Base-by-base conservation (phyloP, 1,140 invertebrate genomes). In the Drosophila kurseongensis region DNA sequence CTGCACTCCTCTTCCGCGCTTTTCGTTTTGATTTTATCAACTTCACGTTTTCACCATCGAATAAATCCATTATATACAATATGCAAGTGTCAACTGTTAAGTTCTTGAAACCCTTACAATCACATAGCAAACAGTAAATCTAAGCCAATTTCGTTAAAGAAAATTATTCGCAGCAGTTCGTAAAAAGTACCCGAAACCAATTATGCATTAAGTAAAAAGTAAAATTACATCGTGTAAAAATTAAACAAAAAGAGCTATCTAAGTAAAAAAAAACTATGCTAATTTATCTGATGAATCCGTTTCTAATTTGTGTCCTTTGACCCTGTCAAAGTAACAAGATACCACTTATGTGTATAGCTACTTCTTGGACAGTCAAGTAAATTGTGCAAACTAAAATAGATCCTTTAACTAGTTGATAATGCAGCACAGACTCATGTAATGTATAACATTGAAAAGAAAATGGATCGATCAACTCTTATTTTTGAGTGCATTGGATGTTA, bases 1-100 rank as follows among this genome's bases (percentile, higher is more conserved):
- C 83, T 79, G 83, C 61, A 76, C 75, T 66, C 62, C 41, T 73
- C 69, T 73, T 74, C 62, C 75, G 75, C 75, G 66, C 80, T 82
- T 78, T 55, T 76, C 83, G 59, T 83, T 88, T 75, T 76, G 55
- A 79, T 78, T 84, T 85, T 84, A 85, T 80, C 62, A 61, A 57
- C 73, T 86, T 81, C 67, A 81, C 75, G 75, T 78, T 78, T 78
- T 75, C 76, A 78, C 78, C 79, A 86, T 88, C 84, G 76, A 86
- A 86, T 86, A 86, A 86, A 86, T 68, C 59, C 80, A 75, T 83
- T 75, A 78, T 75, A 69, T 88, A 82, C 45, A 63, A 79, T 76
- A 65, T 62, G 60, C 54, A 67, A 58, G 51, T 56, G 59, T 51
- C 51, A 38, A 67, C 47, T 52, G 38, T 59, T 79, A 69, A 59